These are phyloP conservation scores for Stichopus horrens DNA, from an alignment of 53 echinoderm and acorn worm genomes.

Conservation along the genomic window DNA sequence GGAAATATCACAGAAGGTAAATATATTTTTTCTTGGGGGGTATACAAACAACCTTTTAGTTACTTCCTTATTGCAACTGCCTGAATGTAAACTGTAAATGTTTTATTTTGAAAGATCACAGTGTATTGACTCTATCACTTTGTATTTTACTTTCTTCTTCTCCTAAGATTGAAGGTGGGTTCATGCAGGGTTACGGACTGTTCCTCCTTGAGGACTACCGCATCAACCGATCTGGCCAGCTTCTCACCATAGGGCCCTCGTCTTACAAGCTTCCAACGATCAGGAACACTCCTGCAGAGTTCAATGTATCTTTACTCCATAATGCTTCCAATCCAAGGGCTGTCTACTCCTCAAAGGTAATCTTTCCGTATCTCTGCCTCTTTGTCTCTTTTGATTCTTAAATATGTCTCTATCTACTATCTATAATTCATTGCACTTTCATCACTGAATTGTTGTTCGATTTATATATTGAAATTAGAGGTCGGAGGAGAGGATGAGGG, in stretches of 20 bases:
- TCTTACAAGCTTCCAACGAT: conserved; percentile 47
- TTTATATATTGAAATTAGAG: too few species aligned
- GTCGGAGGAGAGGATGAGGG: too few species aligned
- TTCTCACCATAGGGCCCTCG: conserved; percentile 40
- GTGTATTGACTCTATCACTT: not conserved
- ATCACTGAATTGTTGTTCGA: too few species aligned
- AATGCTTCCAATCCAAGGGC: conserved; percentile 43
- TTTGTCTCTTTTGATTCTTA: too few species aligned
- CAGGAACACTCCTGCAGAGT: conserved; percentile 42
- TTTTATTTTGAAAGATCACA: too few species aligned
- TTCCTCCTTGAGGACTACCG: conserved; percentile 38
- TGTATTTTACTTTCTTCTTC: not conserved
- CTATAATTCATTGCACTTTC: too few species aligned
- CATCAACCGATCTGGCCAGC: conserved; percentile 16
- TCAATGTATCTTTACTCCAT: conserved; percentile 49
- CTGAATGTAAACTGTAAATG: too few species aligned
- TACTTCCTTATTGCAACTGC: too few species aligned
- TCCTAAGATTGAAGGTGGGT: conserved; percentile 49
- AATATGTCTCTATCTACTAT: too few species aligned
- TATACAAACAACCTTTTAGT: too few species aligned
- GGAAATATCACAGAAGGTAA: too few species aligned
- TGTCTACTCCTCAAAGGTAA: conserved; percentile 53
- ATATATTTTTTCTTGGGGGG: too few species aligned
- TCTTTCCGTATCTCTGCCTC: not conserved
- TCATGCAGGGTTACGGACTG: conserved; percentile 51